Conservation (phyloP, 2,888 invertebrate species). For the Cheilosia impressa region DNA sequence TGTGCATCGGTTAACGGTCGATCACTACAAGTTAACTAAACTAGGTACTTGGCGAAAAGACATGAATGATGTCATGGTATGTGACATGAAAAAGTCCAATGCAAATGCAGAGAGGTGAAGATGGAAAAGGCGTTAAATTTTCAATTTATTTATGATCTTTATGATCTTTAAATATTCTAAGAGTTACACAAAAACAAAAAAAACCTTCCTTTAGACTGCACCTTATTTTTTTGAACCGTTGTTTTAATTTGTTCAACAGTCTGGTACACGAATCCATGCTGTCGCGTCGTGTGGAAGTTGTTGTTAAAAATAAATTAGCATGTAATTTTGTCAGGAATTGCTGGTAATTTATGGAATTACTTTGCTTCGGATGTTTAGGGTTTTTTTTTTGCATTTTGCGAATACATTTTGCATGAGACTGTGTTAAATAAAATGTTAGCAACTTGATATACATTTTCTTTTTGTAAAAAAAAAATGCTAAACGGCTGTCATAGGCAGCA, state of each 20-base stretch:
- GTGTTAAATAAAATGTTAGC: not conserved
- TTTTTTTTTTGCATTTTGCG: slow-evolving; percentile 41
- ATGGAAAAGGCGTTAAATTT: no score
- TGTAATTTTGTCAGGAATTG: slow-evolving; percentile 46
- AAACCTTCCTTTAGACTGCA: no score
- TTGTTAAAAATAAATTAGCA: slow-evolving; percentile 58
- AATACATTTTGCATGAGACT: slow-evolving; percentile 52
- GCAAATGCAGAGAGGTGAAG: no score
- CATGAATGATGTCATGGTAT: not conserved
- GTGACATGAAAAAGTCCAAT: not conserved
- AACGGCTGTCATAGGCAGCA: not conserved
- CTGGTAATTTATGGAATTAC: slow-evolving; percentile 63
- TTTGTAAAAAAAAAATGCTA: not conserved
- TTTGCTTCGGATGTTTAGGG: not conserved
- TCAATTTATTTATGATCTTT: no score
- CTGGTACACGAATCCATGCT: not conserved
- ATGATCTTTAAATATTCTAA: no score
- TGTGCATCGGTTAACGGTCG: not conserved
- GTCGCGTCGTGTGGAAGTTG: not conserved
- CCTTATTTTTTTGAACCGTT: no score
- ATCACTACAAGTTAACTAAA: not conserved
- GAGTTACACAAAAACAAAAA: no score
- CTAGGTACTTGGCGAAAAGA: not conserved
- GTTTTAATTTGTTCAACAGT: no score
- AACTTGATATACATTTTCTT: not conserved